phyloP scores from a whole-genome alignment of 2,888 invertebrate genomes.

The Eledona agricola region DNA sequence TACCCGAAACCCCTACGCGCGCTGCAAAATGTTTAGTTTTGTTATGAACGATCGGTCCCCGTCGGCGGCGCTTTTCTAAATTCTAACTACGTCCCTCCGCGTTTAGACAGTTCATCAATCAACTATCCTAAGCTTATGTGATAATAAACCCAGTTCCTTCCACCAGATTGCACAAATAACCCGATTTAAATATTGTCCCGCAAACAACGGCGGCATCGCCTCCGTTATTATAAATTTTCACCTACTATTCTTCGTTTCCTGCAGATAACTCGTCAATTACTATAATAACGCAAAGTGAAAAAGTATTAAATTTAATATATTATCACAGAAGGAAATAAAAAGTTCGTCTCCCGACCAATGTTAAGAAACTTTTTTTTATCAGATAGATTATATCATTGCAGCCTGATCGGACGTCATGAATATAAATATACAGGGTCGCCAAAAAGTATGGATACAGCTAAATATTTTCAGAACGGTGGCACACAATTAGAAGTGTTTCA shows the following conservation, averaged over 20 bases:
- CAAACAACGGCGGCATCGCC: constrained; percentile 24
- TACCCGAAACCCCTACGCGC: not conserved
- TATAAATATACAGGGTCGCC: constrained; percentile 24
- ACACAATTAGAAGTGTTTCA: too few species aligned
- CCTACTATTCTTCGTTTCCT: constrained; percentile 46
- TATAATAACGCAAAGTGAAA: constrained; percentile 36
- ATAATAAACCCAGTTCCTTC: constrained; percentile 52
- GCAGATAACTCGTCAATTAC: constrained; percentile 48
- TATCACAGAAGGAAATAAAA: constrained; percentile 51
- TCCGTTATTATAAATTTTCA: constrained; percentile 34
- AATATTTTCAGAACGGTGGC: too few species aligned
- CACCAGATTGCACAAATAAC: constrained; percentile 86
- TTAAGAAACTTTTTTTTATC: constrained; percentile 19
- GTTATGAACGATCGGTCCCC: constrained; percentile 14
- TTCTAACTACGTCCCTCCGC: constrained; percentile 56
- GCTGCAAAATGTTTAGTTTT: constrained; percentile 21
- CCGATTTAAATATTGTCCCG: constrained; percentile 66
- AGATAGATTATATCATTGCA: constrained; percentile 29
- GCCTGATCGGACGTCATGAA: constrained; percentile 32
- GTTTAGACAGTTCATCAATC: constrained; percentile 34
- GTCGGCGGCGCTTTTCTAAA: constrained; percentile 48
- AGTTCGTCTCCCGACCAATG: constrained; percentile 28
- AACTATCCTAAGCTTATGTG: constrained; percentile 48
- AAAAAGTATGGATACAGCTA: too few species aligned
- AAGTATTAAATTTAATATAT: constrained; percentile 46